Conservation (phyloP, 2,113 vertebrate genomes). For the Zeus faber region DNA sequence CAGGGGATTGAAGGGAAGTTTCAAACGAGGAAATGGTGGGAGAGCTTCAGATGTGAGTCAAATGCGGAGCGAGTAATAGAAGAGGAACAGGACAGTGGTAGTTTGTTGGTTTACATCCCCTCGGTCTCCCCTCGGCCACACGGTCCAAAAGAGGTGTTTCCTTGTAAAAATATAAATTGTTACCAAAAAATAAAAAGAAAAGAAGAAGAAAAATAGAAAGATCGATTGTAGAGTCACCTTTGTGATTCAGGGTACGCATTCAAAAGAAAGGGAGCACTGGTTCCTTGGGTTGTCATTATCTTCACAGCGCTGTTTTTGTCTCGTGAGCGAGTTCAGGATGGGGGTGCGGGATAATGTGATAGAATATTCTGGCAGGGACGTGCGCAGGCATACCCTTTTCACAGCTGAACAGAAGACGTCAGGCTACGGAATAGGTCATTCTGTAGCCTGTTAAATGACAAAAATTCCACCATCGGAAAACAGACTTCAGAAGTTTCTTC, state of each 20-base stretch:
- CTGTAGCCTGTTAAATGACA: not conserved
- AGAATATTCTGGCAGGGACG: not conserved
- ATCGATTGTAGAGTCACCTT: not conserved
- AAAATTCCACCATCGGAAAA: not conserved
- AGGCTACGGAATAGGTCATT: too few relatives aligned
- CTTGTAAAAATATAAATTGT: not conserved
- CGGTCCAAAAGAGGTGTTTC: not conserved
- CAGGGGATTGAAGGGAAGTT: not conserved
- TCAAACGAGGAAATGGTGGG: constrained; percentile 8
- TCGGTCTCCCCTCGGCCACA: not conserved
- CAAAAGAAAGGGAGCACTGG: not conserved
- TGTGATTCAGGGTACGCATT: not conserved
- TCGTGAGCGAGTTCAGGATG: not conserved
- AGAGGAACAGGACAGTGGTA: not conserved
- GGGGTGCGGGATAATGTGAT: not conserved
- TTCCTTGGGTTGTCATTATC: not conserved
- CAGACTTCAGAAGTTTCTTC: not conserved
- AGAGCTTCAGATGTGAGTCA: constrained; percentile 5
- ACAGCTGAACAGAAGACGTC: too few relatives aligned
- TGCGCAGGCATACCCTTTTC: too few relatives aligned
- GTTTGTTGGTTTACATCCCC: not conserved
- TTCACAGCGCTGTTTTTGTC: not conserved
- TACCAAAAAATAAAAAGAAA: too few relatives aligned
- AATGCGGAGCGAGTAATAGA: not conserved
- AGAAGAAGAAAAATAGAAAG: not conserved